Conservation (phyloP, 2,797 vertebrate genomes). For the Pangasius mekongensis region DNA sequence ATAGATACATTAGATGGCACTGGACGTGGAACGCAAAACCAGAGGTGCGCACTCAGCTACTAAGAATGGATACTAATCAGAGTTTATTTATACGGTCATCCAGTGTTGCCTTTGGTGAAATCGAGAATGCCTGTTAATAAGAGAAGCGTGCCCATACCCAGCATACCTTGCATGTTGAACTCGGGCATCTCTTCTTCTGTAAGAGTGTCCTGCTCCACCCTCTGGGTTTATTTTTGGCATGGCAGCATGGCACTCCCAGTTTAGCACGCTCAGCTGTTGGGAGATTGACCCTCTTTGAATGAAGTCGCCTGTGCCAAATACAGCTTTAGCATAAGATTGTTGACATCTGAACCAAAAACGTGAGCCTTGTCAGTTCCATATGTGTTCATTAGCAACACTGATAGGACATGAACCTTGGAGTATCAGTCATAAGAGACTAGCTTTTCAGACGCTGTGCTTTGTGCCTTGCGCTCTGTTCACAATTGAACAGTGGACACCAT, state of each 20-base stretch:
- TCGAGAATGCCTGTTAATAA: not conserved
- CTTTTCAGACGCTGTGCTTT: not conserved
- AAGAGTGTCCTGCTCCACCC: conserved; percentile 24
- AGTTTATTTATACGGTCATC: not conserved
- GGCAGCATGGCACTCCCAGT: conserved; percentile 18
- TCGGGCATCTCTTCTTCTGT: conserved; percentile 60
- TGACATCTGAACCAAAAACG: not conserved
- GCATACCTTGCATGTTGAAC: conserved; percentile 58
- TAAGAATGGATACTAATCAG: not conserved
- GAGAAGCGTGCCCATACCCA: not conserved
- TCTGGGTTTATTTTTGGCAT: conserved; percentile 52
- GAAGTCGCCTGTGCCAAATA: not conserved
- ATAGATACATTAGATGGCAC: not conserved
- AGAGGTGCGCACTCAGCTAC: not conserved
- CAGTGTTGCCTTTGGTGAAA: not conserved
- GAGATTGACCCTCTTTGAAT: conserved; percentile 36
- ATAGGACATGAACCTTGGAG: not conserved
- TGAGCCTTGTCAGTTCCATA: no score
- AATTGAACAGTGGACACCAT: not conserved
- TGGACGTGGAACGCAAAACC: not conserved
- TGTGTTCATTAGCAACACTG: not conserved
- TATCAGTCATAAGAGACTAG: not conserved
- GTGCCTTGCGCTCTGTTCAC: not conserved
- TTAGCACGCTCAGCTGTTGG: conserved; percentile 48
- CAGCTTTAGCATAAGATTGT: conserved; percentile 8